These are phyloP conservation scores for Drosophila stalkeri DNA, from an alignment of 2,888 invertebrate species.

Conservation along the genomic window DNA sequence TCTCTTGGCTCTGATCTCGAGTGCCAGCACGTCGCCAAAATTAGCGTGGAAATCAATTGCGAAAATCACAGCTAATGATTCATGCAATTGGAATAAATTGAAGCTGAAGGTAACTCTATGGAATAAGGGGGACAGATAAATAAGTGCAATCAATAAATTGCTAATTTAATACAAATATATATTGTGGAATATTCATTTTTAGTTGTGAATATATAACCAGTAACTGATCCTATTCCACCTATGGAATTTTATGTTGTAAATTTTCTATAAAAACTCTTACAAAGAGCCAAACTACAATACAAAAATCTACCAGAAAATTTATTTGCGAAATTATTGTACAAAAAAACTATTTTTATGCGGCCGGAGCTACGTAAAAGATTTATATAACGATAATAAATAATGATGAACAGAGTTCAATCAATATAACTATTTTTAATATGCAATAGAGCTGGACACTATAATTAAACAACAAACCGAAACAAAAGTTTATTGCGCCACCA, in stretches of 20 bases:
- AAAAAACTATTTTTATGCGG: neutral
- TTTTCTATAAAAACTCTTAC: neutral
- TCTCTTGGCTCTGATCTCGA: constrained; percentile 25
- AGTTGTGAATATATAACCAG: neutral
- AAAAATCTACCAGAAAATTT: neutral
- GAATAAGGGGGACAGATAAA: neutral
- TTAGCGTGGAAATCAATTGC: constrained; percentile 74
- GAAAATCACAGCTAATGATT: constrained; percentile 61
- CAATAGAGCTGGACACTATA: constrained; percentile 42
- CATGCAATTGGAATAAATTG: constrained; percentile 62
- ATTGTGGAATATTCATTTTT: neutral
- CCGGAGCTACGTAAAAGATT: neutral
- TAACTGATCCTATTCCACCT: neutral
- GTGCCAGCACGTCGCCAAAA: constrained; percentile 68
- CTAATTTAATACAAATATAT: neutral
- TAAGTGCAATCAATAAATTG: constrained; percentile 30
- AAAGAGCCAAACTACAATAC: too few species aligned
- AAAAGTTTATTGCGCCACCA: constrained; percentile 69
- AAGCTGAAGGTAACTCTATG: neutral
- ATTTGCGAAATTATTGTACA: neutral
- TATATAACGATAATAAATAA: neutral
- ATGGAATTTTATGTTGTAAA: neutral
- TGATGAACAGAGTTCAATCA: neutral
- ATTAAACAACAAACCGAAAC: constrained; percentile 42
- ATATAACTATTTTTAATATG: constrained; percentile 11